Evolutionary conservation across 1,140 invertebrate genomes (phyloP), one percentile per base, ranked within the genome.

Genomic region (Druon quercuslanigerum): DNA sequence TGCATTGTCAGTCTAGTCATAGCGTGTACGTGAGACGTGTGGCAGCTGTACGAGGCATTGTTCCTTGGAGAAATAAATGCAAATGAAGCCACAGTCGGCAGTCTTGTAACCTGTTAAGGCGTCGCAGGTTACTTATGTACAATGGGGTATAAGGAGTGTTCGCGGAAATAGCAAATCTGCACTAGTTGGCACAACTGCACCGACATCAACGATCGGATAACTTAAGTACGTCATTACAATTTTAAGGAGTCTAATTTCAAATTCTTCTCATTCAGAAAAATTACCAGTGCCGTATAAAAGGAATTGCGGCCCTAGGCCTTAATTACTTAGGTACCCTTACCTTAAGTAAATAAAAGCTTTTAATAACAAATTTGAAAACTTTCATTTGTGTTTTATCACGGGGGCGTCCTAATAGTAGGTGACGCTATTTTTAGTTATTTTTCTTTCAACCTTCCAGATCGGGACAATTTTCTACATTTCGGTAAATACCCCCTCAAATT

Each of bases 11-110:
- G 60, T 46, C 40, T 20, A 66, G 20, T 40, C 20, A 40, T 14
- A 66, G 60, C 33, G 60, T 66, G 33, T 40, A 66, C 25, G 60
- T 66, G 60, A 40, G 46, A 66, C 60, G 60, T 66, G 60, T 76
- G 52, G 51, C 75, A 71, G 72, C 72, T 72, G 75, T 76, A 72
- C 75, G 56, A 66, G 56, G 60, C 33, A 66, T 66, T 66, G 60
- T 66, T 66, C 60, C 60, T 66, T 66, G 9, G 60, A 66, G 60
- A 66, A 66, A 66, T 66, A 66, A 66, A 66, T 66, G 60, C 60
- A 66, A 66, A 66, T 66, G 60, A 66, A 66, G 60, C 60, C 25
- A 16, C 40, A 66, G 60, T 66, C 60, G 12, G 60, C 60, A 66
- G 60, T 46, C 60, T 66, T 66, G 60, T 66, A 66, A 66, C 14